Conservation (phyloP, 2,888 invertebrate genomes). For the Aporophyla nigra region DNA sequence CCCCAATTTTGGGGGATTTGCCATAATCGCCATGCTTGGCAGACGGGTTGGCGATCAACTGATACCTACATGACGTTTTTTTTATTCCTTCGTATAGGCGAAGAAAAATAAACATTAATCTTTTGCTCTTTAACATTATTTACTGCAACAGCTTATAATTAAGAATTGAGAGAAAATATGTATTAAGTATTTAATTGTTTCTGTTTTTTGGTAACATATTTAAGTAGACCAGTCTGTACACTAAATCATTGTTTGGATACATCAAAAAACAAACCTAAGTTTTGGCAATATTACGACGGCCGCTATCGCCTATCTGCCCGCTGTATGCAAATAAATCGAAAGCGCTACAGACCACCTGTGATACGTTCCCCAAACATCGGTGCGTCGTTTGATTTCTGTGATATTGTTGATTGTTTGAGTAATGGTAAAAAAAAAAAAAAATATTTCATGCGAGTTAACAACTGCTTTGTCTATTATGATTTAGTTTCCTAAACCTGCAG, state of each 20-base stretch:
- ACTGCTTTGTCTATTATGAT: neutral
- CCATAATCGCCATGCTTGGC: too few relatives aligned
- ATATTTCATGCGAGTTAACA: neutral
- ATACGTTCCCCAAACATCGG: slow-evolving; percentile 68
- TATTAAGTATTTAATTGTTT: neutral
- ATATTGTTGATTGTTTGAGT: neutral
- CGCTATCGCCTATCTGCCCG: slow-evolving; percentile 46
- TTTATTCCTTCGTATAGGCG: too few relatives aligned
- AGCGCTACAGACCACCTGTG: slow-evolving; percentile 75
- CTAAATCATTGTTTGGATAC: neutral
- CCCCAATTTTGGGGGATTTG: too few relatives aligned
- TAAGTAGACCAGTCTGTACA: neutral
- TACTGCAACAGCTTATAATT: neutral
- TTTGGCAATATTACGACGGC: slow-evolving; percentile 35
- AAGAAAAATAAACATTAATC: neutral
- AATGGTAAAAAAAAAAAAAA: neutral
- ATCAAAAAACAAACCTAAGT: neutral
- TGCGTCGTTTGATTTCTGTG: slow-evolving; percentile 59
- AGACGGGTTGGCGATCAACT: too few relatives aligned
- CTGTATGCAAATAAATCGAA: slow-evolving; percentile 86
- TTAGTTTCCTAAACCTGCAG: neutral
- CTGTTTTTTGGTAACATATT: neutral
- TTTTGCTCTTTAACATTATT: neutral
- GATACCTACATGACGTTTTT: neutral
- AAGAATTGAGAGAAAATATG: neutral